Evolutionary conservation across 2,888 invertebrate species (phyloP).

Genomic region (Halictus quadricinctus): DNA sequence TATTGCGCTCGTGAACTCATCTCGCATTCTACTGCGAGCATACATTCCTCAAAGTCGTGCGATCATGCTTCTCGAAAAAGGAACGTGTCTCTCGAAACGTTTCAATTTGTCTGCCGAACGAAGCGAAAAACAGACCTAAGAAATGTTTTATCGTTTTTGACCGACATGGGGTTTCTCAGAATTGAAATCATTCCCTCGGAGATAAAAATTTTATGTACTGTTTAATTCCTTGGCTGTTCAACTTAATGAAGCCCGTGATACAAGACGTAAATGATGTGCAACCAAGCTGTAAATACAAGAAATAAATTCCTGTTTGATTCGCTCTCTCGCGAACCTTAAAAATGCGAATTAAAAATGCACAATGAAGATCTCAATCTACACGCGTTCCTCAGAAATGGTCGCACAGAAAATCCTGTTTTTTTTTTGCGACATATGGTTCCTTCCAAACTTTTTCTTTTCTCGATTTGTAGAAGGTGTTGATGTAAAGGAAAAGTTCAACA

Average conservation of each 20-base stretch:
- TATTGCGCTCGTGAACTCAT: neutral
- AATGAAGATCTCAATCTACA: neutral
- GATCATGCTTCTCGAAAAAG: neutral
- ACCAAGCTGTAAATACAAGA: neutral
- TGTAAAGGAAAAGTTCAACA: too few relatives aligned
- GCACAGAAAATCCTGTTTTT: too few relatives aligned
- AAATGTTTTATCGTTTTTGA: neutral
- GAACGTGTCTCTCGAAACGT: neutral
- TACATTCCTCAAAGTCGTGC: neutral
- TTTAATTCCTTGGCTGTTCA: neutral
- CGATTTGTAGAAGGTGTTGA: too few relatives aligned
- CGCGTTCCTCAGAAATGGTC: too few relatives aligned
- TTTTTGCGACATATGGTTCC: too few relatives aligned
- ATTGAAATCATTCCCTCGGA: neutral
- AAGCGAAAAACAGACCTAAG: neutral
- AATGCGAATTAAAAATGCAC: neutral
- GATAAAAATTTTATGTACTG: neutral
- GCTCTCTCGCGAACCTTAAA: neutral
- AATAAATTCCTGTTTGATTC: neutral
- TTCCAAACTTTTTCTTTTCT: too few relatives aligned
- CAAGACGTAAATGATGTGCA: neutral
- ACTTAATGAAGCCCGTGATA: neutral
- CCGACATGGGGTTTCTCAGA: neutral
- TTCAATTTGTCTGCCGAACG: neutral
- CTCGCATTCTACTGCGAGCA: neutral